Conservation (phyloP, 1,140 invertebrate species). For the Drosophila orena region DNA sequence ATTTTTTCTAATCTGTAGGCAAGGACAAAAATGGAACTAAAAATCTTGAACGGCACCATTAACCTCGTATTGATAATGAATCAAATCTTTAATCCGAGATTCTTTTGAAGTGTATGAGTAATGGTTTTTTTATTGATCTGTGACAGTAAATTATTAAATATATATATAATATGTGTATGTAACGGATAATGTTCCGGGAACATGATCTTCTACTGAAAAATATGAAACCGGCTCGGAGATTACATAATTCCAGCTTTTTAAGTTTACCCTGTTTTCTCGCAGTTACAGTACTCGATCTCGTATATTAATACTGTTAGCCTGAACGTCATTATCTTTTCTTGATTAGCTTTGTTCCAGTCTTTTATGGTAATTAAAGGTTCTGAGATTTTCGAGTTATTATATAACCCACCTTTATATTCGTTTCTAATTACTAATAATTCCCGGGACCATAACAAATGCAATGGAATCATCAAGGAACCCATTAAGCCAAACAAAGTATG, state of each 20-base stretch:
- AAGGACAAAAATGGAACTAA: neutral
- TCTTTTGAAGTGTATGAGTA: neutral
- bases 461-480: slow-evolving; percentile 9
- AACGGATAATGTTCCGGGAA: slow-evolving; percentile 52
- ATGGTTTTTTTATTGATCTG: neutral
- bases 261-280: slow-evolving; percentile 13
- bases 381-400: slow-evolving; percentile 4
- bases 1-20: neutral
- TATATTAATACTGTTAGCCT: slow-evolving; percentile 12
- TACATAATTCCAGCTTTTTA: slow-evolving; percentile 41
- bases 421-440: slow-evolving; percentile 43
- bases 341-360: slow-evolving; percentile 1
- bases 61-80: slow-evolving; percentile 18
- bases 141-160: neutral
- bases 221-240: slow-evolving; percentile 42
- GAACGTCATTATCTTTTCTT: slow-evolving; percentile 5
- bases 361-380: slow-evolving; percentile 10
- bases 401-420: slow-evolving; percentile 14
- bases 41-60: slow-evolving; percentile 4
- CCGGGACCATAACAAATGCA: slow-evolving; percentile 16
- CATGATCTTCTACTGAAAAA: slow-evolving; percentile 37
- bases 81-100: slow-evolving; percentile 5
- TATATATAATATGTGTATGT: slow-evolving; percentile 15
- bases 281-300: slow-evolving; percentile 19
- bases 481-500: slow-evolving; percentile 27